phyloP scores from a whole-genome alignment of 2,113 vertebrate species.

The Grammomys dolichurus region DNA sequence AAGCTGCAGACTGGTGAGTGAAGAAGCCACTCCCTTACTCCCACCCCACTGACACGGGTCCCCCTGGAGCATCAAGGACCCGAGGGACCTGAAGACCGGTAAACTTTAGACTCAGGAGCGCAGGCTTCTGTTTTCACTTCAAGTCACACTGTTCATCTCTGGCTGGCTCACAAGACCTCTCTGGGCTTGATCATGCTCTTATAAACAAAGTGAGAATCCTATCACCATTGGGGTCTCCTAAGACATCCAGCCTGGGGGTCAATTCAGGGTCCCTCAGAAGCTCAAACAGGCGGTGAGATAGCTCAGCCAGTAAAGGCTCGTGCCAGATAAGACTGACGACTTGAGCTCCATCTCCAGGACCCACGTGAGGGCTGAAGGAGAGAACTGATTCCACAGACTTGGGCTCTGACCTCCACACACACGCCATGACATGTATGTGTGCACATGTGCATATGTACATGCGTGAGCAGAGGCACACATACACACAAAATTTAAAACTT shows the following conservation, averaged over 20 bases:
- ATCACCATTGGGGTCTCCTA: background rate
- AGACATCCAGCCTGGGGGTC: background rate
- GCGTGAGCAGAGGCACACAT: no score
- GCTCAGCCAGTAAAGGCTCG: background rate
- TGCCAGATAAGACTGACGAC: background rate
- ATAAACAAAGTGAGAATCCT: background rate
- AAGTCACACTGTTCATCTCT: background rate
- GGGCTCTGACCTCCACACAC: background rate
- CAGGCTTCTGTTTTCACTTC: background rate
- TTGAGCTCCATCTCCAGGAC: background rate
- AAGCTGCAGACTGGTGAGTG: slow-evolving; percentile 87
- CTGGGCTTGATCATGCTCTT: background rate
- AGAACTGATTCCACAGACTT: background rate
- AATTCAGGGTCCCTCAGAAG: background rate
- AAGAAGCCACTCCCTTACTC: accelerated
- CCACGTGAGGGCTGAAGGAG: background rate
- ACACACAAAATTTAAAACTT: background rate
- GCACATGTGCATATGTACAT: background rate
- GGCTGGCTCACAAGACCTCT: background rate
- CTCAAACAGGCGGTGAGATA: background rate
- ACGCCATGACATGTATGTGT: background rate
- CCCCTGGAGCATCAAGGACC: background rate
- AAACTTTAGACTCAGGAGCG: background rate
- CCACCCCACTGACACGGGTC: accelerated
- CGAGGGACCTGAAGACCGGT: no score